Base-by-base conservation (phyloP, 1,140 invertebrate species). In the Asobara japonica region DNA sequence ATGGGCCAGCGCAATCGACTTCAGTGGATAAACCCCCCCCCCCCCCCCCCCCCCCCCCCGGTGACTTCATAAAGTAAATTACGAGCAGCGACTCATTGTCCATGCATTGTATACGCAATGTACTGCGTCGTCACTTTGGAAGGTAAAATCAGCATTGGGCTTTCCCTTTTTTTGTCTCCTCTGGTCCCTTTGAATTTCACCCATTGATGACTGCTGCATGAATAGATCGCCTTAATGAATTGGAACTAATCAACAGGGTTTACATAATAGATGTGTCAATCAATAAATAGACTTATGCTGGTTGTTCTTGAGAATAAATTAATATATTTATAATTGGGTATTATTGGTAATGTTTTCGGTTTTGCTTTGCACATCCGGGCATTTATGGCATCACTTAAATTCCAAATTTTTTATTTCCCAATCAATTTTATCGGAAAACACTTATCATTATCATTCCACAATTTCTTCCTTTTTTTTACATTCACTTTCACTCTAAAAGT, bases 321-420 rank as follows among this genome's bases (percentile, higher is more conserved):
- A 88, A 88, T 88, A 87, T 88, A 84, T 86, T 86, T 87, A 82
- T 83, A 65, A 85, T 83, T 86, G 83, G 80, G 85, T 88, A 88
- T 87, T 56, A 86, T 80, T 72, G 85, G 78, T 87, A 87, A 81
- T 51, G 62, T 71, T 73, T 69, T 70, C 8, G 51, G 0, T 51
- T 51, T 33, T 65, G 33, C 20, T 65, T 33, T 68, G 29, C 31
- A 36, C 29, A 29, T 62, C 60, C 16, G 25, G 29, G 60, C 27
- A 62, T 82, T 80, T 82, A 81, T 82, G 82, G 80, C 82, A 79
- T 80, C 77, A 80, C 76, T 69, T 74, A 76, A 77, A 75, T 68
- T n/a, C 18, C 30, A 38, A 36, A n/a, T 51, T 30, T 11, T 68
- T 68, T 56, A 7, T 56, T 68, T 51, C 13, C 16, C 25, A 67